Evolutionary conservation across 2,113 vertebrate species (phyloP), one percentile per base, ranked within the genome.

Genomic region (Hirundichthys speculiger): DNA sequence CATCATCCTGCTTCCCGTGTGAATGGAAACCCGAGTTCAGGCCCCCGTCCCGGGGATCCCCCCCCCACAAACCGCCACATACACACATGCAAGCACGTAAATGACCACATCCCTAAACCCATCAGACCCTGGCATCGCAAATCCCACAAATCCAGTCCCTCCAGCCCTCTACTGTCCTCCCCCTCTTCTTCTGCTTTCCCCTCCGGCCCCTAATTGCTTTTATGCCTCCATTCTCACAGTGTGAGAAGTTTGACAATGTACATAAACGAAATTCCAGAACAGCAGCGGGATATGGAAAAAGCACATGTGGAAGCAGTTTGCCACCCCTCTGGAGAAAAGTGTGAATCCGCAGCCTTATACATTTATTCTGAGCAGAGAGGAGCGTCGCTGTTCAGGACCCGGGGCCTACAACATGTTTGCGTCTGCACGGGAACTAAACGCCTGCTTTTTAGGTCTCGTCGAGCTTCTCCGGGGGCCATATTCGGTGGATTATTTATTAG

Each of bases 171-270:
- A 1, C 64, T 53, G 53, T 53, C 60, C 48, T 57, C 77, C 68
- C 73, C 61, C 63, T 64, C 13, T 11, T 55, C 63, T 19, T 73
- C 54, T 53, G 25, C 67, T 63, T 43, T 62, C 64, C 62, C 49
- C 53, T 58, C 40, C 15, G 69, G 70, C 81, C 78, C 73, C 67
- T 84, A 85, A 84, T 86, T 76, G 73, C 82, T 80, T 87, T 77
- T 82, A 85, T 85, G 80, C 83, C 75, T 90, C 84, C 84, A 88
- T 88, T 90, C 89, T 83, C 81, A 77, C 83, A 87, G 77, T 89
- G 83, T 85, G 88, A 90, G 85, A 86, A 87, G 83, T 91, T 82
- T 91, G 88, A 91, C 88, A 90, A 89, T 86, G 87, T 83, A 88
- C 84, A 91, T 89, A 90, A 90, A 88, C 77, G 57, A 78, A 89